Base-by-base conservation (phyloP, 2,797 vertebrate genomes). In the Rhynchotus rufescens region DNA sequence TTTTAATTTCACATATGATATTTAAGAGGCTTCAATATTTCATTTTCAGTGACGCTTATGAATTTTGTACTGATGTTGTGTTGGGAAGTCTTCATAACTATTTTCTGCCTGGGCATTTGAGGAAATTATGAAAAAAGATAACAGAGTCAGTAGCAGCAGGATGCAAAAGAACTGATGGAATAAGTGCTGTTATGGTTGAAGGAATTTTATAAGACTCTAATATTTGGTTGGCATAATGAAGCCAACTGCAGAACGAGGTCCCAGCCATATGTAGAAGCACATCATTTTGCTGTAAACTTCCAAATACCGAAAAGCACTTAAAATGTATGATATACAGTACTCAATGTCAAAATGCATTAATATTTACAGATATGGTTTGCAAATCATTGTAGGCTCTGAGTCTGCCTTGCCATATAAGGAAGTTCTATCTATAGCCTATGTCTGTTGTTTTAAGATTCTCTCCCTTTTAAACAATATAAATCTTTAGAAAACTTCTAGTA, bases 311-410 rank as follows among this genome's bases (percentile, higher is more conserved):
- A 88, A 94, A 78, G 1, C 59, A 85, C 47, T 96, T 90, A 40
- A 86, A 84, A 93, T 96, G 84, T 30, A 89, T 92, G 79, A 85
- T 78, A 85, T 90, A 67, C 30, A 2, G 28, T 47, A 60, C 86
- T 82, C 69, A 84, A 30, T 92, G 79, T 89, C 93, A 84, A 87
- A 91, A 88, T 85, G 54, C 86, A 89, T 95, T 94, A 95, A 92
- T 96, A 91, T 92, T 96, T 94, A 89, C 86, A 92, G 82, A 75
- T 51, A 76, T 22, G 25, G 51, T 80, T 95, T 93, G 80, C 84
- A 96, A 91, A 81, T 85, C 49, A 20, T 86, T 54, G 83, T 73
- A 66, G 76, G 62, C 30, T 71, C 6, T 0, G 20, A 74, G 38
- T 59, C 80, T 88, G 45, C 42, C 68, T 80, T 91, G 45, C 68